Conservation (phyloP, 2,113 vertebrate genomes). For the Anhinga rufa region DNA sequence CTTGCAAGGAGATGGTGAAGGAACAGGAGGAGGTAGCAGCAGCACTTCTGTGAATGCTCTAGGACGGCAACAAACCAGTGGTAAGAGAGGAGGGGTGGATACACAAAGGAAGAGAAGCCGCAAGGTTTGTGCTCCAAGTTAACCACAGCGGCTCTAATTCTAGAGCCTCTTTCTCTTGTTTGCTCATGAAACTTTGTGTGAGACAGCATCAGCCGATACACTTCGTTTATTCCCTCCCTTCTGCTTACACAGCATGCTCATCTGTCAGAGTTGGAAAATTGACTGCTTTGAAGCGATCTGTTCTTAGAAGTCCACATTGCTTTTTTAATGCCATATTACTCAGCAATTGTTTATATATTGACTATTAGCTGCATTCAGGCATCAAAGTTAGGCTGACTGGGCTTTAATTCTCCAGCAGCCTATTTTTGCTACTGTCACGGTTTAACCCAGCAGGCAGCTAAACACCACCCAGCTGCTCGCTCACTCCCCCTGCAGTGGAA, state of each 20-base stretch:
- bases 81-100: not conserved
- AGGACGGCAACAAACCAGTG: not conserved
- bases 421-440: not conserved
- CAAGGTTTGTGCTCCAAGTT: not conserved
- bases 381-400: not conserved
- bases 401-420: not conserved
- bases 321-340: not conserved
- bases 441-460: no score
- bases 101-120: not conserved
- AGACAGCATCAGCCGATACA: not conserved
- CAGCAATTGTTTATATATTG: not conserved
- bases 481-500: no score
- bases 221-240: not conserved
- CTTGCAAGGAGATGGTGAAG: not conserved
- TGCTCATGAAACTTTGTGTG: not conserved
- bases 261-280: not conserved
- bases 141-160: not conserved
- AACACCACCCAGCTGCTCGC: no score
- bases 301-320: not conserved
- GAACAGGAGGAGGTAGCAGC: not conserved
- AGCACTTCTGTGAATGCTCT: not conserved
- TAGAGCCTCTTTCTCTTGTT: not conserved
- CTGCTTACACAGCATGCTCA: not conserved
- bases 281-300: not conserved
- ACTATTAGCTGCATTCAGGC: not conserved